Base-by-base conservation (phyloP, 2,797 vertebrate species). In the Leontopithecus rosalia region DNA sequence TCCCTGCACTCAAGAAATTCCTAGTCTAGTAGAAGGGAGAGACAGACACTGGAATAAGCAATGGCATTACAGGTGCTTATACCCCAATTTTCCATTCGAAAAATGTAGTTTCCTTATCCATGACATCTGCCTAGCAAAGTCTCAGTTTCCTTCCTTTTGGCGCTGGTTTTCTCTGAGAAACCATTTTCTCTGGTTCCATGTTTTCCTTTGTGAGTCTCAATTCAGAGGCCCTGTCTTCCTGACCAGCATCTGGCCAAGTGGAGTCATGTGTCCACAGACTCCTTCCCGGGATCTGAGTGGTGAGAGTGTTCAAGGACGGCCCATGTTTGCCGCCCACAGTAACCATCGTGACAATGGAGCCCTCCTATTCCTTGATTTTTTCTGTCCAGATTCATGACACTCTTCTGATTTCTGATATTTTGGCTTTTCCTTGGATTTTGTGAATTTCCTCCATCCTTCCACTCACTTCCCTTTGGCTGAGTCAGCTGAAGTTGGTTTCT, bases 151-250 rank as follows among this genome's bases (percentile, higher is more conserved):
- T n/a, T 55, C 39, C 79, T 55, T 55, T 81, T 33, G 52, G 39
- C 46, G 46, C 20, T 67, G n/a, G 52, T 75, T 90, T 90, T 67
- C 81, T 80, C 75, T 75, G 61, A 92, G n/a, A 93, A 95, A 77
- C 36, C 17, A 46, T 39, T 94, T 86, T 67, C 55, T 76, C 33
- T 87, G 58, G 39, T 46, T 93, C 72, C 10, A 13, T 33, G 75
- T 52, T 86, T 89, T 76, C 48, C 73, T 93, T 58, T 79, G 33
- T 50, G 6, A 88, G 2, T 72, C 75, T 70, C n/a, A 90, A 13
- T 72, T 80, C 57, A 70, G 41, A 79, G 50, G 22, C 11, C 46
- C 24, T 22, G 43, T 11, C 15, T 82, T 39, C 14, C 26, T 36
- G 43, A 58, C 3, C 19, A 89, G 48, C 67, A 19, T 15, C 10